These are phyloP conservation scores for Mormyrops attenuatus DNA, from an alignment of 2,797 vertebrate species.

Conservation along the genomic window DNA sequence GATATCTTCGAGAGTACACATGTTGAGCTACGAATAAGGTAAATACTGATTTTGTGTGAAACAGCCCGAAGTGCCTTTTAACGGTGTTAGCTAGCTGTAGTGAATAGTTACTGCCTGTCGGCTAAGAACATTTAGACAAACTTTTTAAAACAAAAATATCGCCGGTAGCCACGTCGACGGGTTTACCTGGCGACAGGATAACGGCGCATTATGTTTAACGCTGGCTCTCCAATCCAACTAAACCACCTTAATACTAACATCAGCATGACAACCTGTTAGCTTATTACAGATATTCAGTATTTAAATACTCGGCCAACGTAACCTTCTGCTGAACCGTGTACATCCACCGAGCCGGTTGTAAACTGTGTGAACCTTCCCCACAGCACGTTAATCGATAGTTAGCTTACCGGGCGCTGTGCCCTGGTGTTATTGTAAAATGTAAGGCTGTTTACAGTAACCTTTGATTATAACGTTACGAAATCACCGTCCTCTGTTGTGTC, in stretches of 20 bases:
- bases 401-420: neutral
- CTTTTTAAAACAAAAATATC: neutral
- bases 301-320: neutral
- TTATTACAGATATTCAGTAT: neutral
- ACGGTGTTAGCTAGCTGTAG: neutral
- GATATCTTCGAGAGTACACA: neutral
- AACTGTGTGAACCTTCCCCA: neutral
- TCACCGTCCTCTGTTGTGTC: neutral
- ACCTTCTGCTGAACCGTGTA: neutral
- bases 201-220: neutral
- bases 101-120: neutral
- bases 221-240: neutral
- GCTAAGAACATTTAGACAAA: neutral
- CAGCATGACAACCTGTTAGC: neutral
- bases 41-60: slow-evolving; percentile 1
- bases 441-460: neutral
- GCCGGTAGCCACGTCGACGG: neutral
- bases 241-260: neutral
- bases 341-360: neutral
- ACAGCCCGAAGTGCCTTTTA: neutral
- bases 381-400: neutral
- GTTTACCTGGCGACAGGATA: neutral
- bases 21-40: slow-evolving; percentile 9
- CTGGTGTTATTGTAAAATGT: neutral
- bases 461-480: neutral